Conservation (phyloP, 2,113 vertebrate genomes). For the Hirundichthys speculiger region DNA sequence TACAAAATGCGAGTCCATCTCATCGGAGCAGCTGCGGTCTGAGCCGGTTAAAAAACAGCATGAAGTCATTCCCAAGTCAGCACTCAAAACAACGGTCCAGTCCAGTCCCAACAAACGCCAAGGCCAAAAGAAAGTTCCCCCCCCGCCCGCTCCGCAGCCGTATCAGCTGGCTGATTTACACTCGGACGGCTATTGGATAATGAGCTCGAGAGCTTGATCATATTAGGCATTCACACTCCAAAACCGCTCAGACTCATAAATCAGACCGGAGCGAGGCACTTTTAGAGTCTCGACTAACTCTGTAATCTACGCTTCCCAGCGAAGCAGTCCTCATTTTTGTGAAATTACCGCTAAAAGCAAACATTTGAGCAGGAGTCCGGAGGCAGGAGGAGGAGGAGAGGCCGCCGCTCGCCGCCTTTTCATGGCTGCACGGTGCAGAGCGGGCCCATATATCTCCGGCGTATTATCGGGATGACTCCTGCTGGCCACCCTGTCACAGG, state of each 20-base stretch:
- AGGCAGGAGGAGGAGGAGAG: conserved; percentile 59
- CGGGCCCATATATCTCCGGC: conserved; percentile 91
- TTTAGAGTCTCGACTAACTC: conserved; percentile 37
- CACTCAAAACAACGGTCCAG: conserved; percentile 85
- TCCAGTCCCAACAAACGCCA: conserved; percentile 81
- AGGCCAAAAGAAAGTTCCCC: conserved; percentile 81
- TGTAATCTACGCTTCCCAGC: conserved; percentile 14
- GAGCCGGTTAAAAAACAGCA: conserved; percentile 85
- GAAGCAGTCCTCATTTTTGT: conserved; percentile 6
- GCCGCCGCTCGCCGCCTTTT: conserved; percentile 62
- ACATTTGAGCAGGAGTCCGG: conserved; percentile 41
- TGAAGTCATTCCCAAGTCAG: conserved; percentile 86
- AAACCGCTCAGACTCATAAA: conserved; percentile 36
- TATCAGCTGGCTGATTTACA: conserved; percentile 68
- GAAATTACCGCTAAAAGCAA: conserved; percentile 44
- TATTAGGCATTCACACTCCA: conserved; percentile 55
- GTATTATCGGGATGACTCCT: conserved; percentile 94
- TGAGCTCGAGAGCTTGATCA: conserved; percentile 45
- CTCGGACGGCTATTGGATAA: conserved; percentile 57
- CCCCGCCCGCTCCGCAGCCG: conserved; percentile 68
- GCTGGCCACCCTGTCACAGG: conserved; percentile 98
- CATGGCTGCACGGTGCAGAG: conserved; percentile 65
- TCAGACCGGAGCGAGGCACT: conserved; percentile 29
- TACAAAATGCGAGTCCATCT: conserved; percentile 45
- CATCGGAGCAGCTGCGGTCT: conserved; percentile 83